A percentile compares a stretch with the other conserved stretches of the same genome.
Evolutionary conservation across 1,140 invertebrate genomes (phyloP).

Genomic region (Pseudobourletiella spinata): DNA sequence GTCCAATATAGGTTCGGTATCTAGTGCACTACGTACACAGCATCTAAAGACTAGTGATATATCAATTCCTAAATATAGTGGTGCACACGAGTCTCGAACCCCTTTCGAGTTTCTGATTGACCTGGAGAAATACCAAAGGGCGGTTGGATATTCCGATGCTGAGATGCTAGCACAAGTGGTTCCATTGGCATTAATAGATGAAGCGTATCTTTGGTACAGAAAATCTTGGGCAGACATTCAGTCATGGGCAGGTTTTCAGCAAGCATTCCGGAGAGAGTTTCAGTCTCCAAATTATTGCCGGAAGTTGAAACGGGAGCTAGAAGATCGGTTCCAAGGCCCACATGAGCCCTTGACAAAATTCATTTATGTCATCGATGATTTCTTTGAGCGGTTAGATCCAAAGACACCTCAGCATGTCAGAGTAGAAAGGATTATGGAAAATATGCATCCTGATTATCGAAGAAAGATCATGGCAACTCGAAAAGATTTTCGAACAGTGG

Average conservation of each 20-base stretch:
- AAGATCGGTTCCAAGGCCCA: slow-evolving; percentile 5
- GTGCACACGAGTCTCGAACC: slow-evolving; percentile 5
- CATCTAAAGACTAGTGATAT: slow-evolving; percentile 17
- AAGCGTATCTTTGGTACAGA: slow-evolving; percentile 21
- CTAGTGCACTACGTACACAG: too few species aligned
- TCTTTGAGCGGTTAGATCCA: neutral
- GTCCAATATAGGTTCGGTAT: too few species aligned
- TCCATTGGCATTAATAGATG: slow-evolving; percentile 8
- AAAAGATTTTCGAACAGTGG: neutral
- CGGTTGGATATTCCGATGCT: neutral
- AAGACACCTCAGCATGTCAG: neutral
- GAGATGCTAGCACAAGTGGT: slow-evolving; percentile 11
- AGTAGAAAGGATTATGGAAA: neutral
- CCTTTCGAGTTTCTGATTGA: slow-evolving; percentile 22
- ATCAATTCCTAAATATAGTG: slow-evolving; percentile 12
- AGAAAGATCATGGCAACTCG: neutral
- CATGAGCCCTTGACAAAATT: slow-evolving; percentile 11
- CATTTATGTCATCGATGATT: slow-evolving; percentile 15
- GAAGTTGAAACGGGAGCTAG: slow-evolving; percentile 7
- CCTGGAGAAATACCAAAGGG: slow-evolving; percentile 13
- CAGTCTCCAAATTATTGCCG: slow-evolving; percentile 6
- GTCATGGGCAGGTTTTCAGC: neutral
- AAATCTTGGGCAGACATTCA: neutral
- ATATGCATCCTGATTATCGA: slow-evolving; percentile 16
- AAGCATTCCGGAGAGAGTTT: slow-evolving; percentile 5